Conservation (phyloP, 1,140 invertebrate genomes). For the Drusus annulatus region DNA sequence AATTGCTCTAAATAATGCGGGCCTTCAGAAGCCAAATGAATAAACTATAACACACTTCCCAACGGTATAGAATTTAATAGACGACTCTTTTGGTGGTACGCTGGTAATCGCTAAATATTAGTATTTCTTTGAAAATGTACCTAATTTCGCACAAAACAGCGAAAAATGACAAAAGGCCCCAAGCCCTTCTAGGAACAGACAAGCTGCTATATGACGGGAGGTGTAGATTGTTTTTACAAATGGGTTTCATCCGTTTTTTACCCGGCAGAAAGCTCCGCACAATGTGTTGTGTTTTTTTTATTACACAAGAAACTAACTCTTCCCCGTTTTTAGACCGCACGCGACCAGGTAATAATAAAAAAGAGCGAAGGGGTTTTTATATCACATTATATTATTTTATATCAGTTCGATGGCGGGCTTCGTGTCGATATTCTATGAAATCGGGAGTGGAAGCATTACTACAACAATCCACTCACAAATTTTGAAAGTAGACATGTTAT, state of each 20-base stretch:
- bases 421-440: conserved; percentile 36
- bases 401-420: conserved; percentile 25
- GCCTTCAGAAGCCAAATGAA: too few relatives aligned
- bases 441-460: not conserved
- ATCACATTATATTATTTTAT: conserved; percentile 20
- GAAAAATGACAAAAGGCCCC: conserved; percentile 11
- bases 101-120: too few relatives aligned
- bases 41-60: too few relatives aligned
- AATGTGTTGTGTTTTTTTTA: conserved; percentile 36
- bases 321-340: conserved; percentile 49
- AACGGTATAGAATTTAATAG: too few relatives aligned
- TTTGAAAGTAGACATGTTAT: not conserved
- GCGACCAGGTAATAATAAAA: conserved; percentile 52
- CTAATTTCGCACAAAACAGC: conserved; percentile 19
- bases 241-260: conserved; percentile 43
- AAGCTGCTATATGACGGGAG: not conserved
- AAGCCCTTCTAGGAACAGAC: conserved; percentile 25
- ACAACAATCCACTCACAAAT: not conserved
- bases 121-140: not conserved
- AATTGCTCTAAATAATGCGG: too few relatives aligned
- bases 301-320: conserved; percentile 30
- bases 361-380: conserved; percentile 41
- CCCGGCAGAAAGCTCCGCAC: conserved; percentile 16
- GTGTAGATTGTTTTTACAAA: conserved; percentile 49
- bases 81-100: too few relatives aligned